Percentiles rank a stretch among this genome's conserved stretches.
Evolutionary conservation across 1,140 invertebrate species (phyloP).

Genomic region (Papilio xuthus): DNA sequence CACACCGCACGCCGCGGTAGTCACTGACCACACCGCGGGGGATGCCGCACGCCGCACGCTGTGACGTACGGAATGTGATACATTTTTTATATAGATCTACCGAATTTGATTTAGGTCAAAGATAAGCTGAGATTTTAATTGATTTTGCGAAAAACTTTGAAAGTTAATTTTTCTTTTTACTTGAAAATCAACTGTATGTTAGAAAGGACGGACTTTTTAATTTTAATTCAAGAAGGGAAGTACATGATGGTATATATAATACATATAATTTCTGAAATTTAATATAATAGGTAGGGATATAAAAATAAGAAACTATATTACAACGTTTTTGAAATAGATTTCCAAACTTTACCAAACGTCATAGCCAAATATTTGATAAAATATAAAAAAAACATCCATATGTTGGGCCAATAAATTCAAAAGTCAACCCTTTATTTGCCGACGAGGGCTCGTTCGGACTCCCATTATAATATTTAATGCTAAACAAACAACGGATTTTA

Average conservation of each 20-base stretch:
- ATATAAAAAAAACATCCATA: constrained; percentile 61
- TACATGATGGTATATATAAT: too few relatives aligned
- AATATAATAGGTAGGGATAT: too few relatives aligned
- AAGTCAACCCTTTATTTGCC: constrained; percentile 75
- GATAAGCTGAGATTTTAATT: constrained; percentile 41
- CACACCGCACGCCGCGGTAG: constrained; percentile 49
- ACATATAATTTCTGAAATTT: too few relatives aligned
- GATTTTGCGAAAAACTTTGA: constrained; percentile 1
- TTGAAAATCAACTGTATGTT: not conserved
- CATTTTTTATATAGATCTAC: constrained; percentile 48
- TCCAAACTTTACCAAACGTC: constrained; percentile 39
- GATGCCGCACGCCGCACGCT: constrained; percentile 54
- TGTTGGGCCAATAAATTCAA: constrained; percentile 65
- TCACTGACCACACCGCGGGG: constrained; percentile 59
- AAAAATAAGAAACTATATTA: not conserved
- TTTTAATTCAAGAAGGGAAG: not conserved
- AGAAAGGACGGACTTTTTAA: not conserved
- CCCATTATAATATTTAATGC: constrained; percentile 78
- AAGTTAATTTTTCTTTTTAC: not conserved
- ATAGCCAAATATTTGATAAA: constrained; percentile 53
- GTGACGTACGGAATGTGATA: constrained; percentile 46
- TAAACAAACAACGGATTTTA: constrained; percentile 74
- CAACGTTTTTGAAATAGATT: not conserved
- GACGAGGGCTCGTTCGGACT: constrained; percentile 62
- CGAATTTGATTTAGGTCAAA: constrained; percentile 51